Conservation (phyloP, 1,140 invertebrate genomes). For the Bombus breviceps region DNA sequence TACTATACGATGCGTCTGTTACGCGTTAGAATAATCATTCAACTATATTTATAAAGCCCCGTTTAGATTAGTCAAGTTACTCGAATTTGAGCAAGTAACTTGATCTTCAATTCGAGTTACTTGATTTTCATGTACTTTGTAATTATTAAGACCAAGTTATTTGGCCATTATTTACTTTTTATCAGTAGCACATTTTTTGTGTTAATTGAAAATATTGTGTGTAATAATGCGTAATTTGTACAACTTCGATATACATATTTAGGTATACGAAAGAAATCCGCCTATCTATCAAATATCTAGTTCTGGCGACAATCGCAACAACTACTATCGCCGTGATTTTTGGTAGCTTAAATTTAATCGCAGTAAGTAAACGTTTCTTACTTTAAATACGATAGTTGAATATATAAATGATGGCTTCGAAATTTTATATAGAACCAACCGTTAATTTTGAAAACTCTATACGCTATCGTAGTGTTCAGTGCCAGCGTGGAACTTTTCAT, state of each 20-base stretch:
- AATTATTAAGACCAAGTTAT: neutral
- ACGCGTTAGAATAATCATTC: too few species aligned
- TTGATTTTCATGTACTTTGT: neutral
- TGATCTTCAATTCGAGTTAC: too few species aligned
- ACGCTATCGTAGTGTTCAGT: slow-evolving; percentile 49
- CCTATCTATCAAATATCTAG: slow-evolving; percentile 19
- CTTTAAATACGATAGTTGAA: neutral
- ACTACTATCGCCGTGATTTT: slow-evolving; percentile 52
- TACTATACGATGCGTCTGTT: too few species aligned
- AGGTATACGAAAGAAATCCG: slow-evolving; percentile 53
- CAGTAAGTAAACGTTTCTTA: slow-evolving; percentile 49
- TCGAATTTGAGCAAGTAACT: neutral
- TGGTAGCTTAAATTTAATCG: slow-evolving; percentile 65
- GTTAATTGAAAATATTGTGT: too few species aligned
- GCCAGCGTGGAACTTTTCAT: slow-evolving; percentile 60
- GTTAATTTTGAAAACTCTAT: slow-evolving; percentile 53
- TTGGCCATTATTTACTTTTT: neutral
- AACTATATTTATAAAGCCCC: neutral
- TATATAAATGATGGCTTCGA: neutral
- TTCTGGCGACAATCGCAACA: slow-evolving; percentile 53
- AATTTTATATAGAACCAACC: slow-evolving; percentile 50
- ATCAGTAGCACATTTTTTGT: too few species aligned
- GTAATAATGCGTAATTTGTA: neutral
- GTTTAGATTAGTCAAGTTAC: neutral
- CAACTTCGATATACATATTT: neutral